Conservation (phyloP, 2,888 invertebrate species). For the Bombylius major region DNA sequence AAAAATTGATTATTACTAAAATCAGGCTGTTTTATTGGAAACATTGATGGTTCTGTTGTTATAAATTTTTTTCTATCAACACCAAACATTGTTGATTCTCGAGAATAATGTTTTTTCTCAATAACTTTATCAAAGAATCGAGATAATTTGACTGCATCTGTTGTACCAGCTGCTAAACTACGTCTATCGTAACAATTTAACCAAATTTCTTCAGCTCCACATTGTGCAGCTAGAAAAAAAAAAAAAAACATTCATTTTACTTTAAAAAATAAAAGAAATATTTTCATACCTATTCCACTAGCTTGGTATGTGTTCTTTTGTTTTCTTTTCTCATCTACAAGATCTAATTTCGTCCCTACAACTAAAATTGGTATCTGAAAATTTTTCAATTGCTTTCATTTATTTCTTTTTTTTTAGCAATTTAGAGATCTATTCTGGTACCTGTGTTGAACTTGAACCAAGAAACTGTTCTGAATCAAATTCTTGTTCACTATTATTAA, state of each 20-base stretch:
- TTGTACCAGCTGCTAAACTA: conserved; percentile 85
- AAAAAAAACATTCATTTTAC: background rate
- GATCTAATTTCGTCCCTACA: conserved; percentile 86
- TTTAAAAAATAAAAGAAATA: background rate
- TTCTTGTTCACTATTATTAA: conserved; percentile 26
- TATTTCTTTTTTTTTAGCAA: background rate
- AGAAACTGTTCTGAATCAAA: conserved; percentile 79
- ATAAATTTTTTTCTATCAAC: conserved; percentile 9
- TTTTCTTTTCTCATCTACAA: conserved; percentile 62
- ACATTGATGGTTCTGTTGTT: background rate
- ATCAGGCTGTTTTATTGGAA: background rate
- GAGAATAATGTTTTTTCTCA: conserved; percentile 28
- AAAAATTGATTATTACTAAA: background rate
- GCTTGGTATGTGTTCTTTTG: conserved; percentile 28
- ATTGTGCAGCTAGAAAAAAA: conserved; percentile 60
- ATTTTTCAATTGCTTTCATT: background rate
- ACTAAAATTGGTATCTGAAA: conserved; percentile 82
- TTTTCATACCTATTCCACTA: conserved; percentile 29
- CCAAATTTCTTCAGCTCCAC: conserved; percentile 87
- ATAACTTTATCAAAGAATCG: conserved; percentile 83
- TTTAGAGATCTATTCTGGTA: conserved; percentile 18
- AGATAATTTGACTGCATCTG: conserved; percentile 84
- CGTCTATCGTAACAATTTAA: conserved; percentile 61
- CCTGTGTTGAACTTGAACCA: conserved; percentile 67
- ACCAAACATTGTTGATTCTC: conserved; percentile 19